Conservation (phyloP, 2,888 invertebrate species). For the Melangyna quadrimaculata region DNA sequence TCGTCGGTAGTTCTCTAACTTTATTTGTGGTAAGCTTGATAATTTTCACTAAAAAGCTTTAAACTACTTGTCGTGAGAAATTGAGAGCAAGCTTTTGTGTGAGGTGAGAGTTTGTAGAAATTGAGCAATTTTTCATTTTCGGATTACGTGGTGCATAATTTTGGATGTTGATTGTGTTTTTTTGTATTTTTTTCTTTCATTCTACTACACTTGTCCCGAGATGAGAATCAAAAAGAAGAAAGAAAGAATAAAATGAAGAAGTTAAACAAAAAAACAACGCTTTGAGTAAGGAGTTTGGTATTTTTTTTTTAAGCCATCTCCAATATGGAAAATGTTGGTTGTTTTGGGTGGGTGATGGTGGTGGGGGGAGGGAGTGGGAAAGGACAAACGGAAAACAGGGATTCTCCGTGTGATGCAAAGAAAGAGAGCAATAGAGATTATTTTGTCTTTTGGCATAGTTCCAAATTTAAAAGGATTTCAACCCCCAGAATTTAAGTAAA, state of each 20-base stretch:
- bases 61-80: background rate
- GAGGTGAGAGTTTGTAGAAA: constrained; percentile 16
- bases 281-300: constrained; percentile 36
- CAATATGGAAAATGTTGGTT: constrained; percentile 1
- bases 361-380: background rate
- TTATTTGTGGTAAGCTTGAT: constrained; percentile 41
- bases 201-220: constrained; percentile 11
- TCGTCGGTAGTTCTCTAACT: background rate
- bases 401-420: constrained; percentile 11
- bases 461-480: constrained; percentile 67
- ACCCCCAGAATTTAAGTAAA: constrained; percentile 56
- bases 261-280: constrained; percentile 38
- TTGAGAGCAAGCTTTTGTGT: constrained; percentile 20
- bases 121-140: constrained; percentile 51
- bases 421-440: constrained; percentile 27
- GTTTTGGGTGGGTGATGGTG: background rate
- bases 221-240: constrained; percentile 45
- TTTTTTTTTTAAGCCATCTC: constrained; percentile 14
- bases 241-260: background rate
- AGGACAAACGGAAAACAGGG: constrained; percentile 6
- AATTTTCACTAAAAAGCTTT: background rate
- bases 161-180: background rate
- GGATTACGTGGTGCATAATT: constrained; percentile 67
- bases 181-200: background rate
- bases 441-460: constrained; percentile 63